Evolutionary conservation across 2,113 vertebrate species (phyloP).

Genomic region (Rissa tridactyla): DNA sequence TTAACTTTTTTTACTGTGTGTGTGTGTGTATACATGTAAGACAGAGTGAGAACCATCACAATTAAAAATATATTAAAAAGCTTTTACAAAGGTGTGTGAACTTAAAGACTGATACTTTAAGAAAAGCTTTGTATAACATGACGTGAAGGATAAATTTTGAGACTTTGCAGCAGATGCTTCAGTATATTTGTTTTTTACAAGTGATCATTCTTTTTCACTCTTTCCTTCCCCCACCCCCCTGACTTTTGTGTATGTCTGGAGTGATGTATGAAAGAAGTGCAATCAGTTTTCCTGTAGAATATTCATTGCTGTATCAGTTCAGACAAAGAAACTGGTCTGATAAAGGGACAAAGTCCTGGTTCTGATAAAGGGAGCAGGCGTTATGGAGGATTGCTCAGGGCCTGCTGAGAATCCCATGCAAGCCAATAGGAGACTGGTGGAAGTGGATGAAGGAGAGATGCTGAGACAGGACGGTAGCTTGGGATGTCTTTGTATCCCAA

Average conservation of each 20-base stretch:
- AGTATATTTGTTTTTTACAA: background rate
- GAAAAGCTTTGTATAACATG: background rate
- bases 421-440: background rate
- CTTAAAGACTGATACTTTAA: background rate
- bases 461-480: background rate
- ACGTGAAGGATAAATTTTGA: background rate
- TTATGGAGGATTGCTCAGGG: background rate
- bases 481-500: background rate
- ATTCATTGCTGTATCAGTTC: background rate
- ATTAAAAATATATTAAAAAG: background rate
- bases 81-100: background rate
- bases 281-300: background rate
- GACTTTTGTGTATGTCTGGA: background rate
- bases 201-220: background rate
- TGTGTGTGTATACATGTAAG: background rate
- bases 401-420: background rate
- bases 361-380: background rate
- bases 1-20: background rate
- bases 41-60: background rate
- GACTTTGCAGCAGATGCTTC: background rate
- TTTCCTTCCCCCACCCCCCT: no score
- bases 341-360: background rate
- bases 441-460: background rate
- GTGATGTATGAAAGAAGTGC: background rate
- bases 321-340: background rate